Percentiles rank a stretch among this genome's conserved stretches.
Evolutionary conservation across 2,888 invertebrate species (phyloP).

Genomic region (Lasioglossum morio): DNA sequence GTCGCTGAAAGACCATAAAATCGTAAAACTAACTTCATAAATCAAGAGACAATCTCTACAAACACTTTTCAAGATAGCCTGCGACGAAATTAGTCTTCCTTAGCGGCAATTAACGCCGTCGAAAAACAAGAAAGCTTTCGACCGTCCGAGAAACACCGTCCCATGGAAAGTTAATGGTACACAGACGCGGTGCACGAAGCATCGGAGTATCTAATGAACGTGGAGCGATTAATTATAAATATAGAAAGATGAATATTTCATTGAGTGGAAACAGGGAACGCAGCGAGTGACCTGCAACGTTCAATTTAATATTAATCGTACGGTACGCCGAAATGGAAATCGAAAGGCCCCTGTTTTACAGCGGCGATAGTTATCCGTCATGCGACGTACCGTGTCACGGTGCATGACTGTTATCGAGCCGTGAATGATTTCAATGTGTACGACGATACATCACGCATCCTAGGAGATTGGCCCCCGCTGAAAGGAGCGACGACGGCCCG

Average conservation of each 20-base stretch:
- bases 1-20: not conserved
- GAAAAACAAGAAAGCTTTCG: not conserved
- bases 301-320: constrained; percentile 40
- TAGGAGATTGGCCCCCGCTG: constrained; percentile 34
- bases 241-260: not conserved
- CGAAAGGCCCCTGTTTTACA: constrained; percentile 7
- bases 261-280: not conserved
- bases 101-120: not conserved
- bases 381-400: constrained; percentile 38
- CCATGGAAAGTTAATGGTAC: not conserved
- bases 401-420: constrained; percentile 61
- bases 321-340: constrained; percentile 19
- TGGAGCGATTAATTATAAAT: constrained; percentile 13
- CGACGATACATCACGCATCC: constrained; percentile 63
- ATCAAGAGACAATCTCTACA: not conserved
- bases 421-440: constrained; percentile 57
- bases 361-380: constrained; percentile 51
- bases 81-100: not conserved
- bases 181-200: not conserved
- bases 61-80: not conserved
- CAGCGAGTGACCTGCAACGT: not conserved
- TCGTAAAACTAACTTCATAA: not conserved
- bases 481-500: constrained; percentile 50
- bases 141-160: not conserved
- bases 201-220: not conserved